Percentiles rank a stretch among this genome's conserved stretches.
phyloP scores from a whole-genome alignment of 1,140 invertebrate genomes.

The Sycophaga agraensis region DNA sequence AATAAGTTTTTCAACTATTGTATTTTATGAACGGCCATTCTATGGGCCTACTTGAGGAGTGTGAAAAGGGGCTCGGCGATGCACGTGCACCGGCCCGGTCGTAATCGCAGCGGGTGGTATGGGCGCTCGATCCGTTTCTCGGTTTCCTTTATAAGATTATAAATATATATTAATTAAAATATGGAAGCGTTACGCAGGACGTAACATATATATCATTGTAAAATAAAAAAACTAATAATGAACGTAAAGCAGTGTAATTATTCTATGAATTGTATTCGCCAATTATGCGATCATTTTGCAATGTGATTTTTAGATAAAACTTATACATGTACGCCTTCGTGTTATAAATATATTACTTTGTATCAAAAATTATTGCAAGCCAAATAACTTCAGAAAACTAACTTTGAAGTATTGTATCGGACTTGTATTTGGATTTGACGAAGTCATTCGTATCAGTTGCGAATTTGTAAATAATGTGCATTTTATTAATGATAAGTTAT shows the following conservation, averaged over 20 bases:
- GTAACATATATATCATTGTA: slow-evolving; percentile 46
- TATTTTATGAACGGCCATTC: too few species aligned
- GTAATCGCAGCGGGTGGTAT: too few species aligned
- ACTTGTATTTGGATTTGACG: background rate
- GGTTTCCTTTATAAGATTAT: too few species aligned
- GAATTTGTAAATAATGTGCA: slow-evolving; percentile 41
- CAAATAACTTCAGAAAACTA: slow-evolving; percentile 9
- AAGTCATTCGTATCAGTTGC: slow-evolving; percentile 32
- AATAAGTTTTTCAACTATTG: too few species aligned
- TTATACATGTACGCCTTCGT: slow-evolving; percentile 21
- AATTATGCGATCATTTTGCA: slow-evolving; percentile 37
- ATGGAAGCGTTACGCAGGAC: too few species aligned
- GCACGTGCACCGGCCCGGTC: too few species aligned
- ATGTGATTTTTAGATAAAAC: slow-evolving; percentile 44
- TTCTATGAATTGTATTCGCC: slow-evolving; percentile 29
- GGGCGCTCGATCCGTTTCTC: too few species aligned
- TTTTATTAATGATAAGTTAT: slow-evolving; percentile 38
- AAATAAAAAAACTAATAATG: slow-evolving; percentile 32
- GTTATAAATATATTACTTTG: slow-evolving; percentile 17
- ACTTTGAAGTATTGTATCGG: slow-evolving; percentile 10
- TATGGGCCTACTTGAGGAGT: too few species aligned
- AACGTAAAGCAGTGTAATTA: slow-evolving; percentile 22
- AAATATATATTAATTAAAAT: too few species aligned
- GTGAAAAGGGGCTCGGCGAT: too few species aligned
- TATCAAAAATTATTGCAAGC: background rate